These are phyloP conservation scores for Upupa epops DNA, from an alignment of 2,113 vertebrate genomes.

Conservation along the genomic window DNA sequence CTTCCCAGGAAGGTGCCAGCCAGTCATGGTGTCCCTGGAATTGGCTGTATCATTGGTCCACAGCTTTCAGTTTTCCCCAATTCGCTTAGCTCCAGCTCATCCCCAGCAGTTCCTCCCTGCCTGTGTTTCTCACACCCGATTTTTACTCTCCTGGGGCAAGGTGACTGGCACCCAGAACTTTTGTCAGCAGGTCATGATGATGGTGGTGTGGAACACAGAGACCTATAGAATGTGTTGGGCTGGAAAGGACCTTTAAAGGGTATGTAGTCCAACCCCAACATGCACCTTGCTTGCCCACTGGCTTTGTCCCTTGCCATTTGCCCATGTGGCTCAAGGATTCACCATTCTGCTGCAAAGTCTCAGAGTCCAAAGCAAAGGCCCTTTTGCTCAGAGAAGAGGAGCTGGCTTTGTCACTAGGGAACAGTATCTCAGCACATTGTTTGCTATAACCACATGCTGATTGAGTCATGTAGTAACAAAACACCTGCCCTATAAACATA, in stretches of 20 bases:
- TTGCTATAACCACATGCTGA: not conserved
- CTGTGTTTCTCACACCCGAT: not conserved
- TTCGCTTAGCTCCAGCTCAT: not conserved
- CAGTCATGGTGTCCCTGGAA: rapidly evolving
- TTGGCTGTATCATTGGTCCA: not conserved
- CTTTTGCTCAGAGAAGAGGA: not conserved
- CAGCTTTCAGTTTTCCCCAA: not conserved
- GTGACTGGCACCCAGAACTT: not conserved
- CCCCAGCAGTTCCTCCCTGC: not conserved
- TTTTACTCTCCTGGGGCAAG: not conserved
- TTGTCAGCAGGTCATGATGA: not conserved
- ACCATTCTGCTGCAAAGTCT: not conserved
- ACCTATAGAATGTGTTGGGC: too few relatives aligned
- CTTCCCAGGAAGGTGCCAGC: not conserved
- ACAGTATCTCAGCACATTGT: not conserved
- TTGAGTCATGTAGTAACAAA: not conserved
- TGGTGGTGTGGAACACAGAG: rapidly evolving
- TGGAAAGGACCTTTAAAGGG: too few relatives aligned
- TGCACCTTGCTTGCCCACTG: not conserved
- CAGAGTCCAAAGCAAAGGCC: not conserved
- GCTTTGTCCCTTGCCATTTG: not conserved
- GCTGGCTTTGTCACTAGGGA: not conserved
- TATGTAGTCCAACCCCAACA: too few relatives aligned
- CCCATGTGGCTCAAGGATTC: rapidly evolving
- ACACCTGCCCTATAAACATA: conserved; percentile 4